These are phyloP conservation scores for Aphelenchoides besseyi DNA, from an alignment of 1,140 invertebrate species.

Conservation along the genomic window DNA sequence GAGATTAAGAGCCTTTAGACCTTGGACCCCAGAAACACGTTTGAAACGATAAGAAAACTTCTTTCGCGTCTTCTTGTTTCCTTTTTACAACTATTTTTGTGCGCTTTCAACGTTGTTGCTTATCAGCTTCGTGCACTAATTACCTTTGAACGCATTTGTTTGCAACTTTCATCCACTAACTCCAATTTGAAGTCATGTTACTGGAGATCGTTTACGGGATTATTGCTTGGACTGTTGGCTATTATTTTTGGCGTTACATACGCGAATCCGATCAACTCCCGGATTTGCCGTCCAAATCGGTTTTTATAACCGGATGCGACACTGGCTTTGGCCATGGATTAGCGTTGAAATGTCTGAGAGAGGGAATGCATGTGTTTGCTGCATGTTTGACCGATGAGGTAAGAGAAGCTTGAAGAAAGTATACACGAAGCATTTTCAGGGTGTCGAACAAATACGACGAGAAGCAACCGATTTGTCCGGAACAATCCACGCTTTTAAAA, in stretches of 20 bases:
- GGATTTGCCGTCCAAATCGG: background rate
- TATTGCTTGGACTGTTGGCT: background rate
- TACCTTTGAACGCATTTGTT: too few relatives aligned
- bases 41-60: too few relatives aligned
- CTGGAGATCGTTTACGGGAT: background rate
- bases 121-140: too few relatives aligned
- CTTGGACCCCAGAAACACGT: too few relatives aligned
- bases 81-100: too few relatives aligned
- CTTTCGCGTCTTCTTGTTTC: too few relatives aligned
- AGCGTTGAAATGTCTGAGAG: conserved; percentile 19
- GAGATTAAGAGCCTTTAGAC: too few relatives aligned
- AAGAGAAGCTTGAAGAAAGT: too few relatives aligned
- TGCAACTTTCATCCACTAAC: too few relatives aligned
- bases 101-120: too few relatives aligned
- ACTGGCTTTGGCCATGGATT: conserved; percentile 23
- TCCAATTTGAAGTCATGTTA: background rate
- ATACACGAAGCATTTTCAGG: conserved; percentile 13
- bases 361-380: conserved; percentile 31
- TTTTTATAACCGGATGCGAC: conserved; percentile 27
- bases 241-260: background rate
- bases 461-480: background rate
- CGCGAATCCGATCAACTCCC: background rate
- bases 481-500: conserved; percentile 4
- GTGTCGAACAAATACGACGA: background rate
- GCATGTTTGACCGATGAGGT: conserved; percentile 23